These are phyloP conservation scores for Acanthochromis polyacanthus DNA, from an alignment of 2,113 vertebrate species.

Conservation along the genomic window DNA sequence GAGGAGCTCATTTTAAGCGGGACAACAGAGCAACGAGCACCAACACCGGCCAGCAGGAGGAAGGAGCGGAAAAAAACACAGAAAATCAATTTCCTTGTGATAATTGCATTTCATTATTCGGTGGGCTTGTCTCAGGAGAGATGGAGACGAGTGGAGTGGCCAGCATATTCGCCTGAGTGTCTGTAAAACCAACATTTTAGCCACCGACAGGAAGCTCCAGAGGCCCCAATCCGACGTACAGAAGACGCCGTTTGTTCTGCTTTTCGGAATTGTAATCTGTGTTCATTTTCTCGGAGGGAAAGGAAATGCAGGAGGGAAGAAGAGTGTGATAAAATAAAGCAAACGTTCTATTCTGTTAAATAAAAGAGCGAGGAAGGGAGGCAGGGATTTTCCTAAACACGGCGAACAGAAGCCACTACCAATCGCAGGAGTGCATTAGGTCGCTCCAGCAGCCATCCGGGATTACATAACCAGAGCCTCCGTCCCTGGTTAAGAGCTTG, in stretches of 20 bases:
- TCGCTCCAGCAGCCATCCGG: background rate
- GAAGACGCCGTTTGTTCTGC: constrained; percentile 10
- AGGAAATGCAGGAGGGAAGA: background rate
- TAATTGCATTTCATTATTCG: constrained; percentile 42
- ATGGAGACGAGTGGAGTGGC: background rate
- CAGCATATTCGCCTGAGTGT: constrained; percentile 24
- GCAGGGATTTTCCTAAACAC: constrained; percentile 16
- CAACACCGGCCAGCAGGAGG: background rate
- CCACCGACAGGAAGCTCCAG: background rate
- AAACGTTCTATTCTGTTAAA: constrained; percentile 36
- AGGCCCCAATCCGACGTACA: background rate
- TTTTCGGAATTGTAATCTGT: background rate
- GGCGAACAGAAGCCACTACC: background rate
- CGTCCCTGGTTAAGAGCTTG: constrained; percentile 30
- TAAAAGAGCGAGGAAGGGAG: constrained; percentile 32
- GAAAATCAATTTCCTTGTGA: constrained; percentile 42
- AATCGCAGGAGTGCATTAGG: constrained; percentile 37
- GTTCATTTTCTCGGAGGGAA: background rate
- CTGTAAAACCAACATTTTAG: constrained; percentile 20
- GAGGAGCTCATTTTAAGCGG: constrained; percentile 18
- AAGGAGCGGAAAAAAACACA: background rate
- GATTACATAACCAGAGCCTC: constrained; percentile 29
- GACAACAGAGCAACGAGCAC: background rate
- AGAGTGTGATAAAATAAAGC: background rate
- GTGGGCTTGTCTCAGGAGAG: constrained; percentile 11